A percentile compares a stretch with the other conserved stretches of the same genome.
Evolutionary conservation across 2,888 invertebrate genomes (phyloP).

Genomic region (Microctonus brassicae): DNA sequence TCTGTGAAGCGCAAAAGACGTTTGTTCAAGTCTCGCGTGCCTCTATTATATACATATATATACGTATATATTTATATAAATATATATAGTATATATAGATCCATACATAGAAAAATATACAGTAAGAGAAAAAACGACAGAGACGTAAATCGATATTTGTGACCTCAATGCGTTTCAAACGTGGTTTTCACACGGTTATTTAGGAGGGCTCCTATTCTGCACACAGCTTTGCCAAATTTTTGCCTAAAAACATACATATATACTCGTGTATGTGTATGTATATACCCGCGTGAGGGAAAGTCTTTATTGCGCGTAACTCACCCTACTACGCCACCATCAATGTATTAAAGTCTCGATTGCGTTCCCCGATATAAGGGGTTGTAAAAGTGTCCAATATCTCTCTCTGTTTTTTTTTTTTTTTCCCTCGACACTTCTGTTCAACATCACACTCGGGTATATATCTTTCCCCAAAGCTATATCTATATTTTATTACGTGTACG

Average conservation of each 20-base stretch:
- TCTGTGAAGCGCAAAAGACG: constrained; percentile 12
- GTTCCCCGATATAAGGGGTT: constrained; percentile 15
- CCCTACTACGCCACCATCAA: constrained; percentile 10
- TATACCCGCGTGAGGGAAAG: too few relatives aligned
- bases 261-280: too few relatives aligned
- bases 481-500: not conserved
- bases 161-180: constrained; percentile 37
- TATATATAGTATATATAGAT: not conserved
- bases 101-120: not conserved
- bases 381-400: constrained; percentile 31
- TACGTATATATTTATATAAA: not conserved
- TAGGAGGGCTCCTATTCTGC: constrained; percentile 12
- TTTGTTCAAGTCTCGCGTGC: not conserved
- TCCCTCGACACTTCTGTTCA: constrained; percentile 2
- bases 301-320: constrained; percentile 4
- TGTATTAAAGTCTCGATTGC: constrained; percentile 33
- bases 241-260: not conserved
- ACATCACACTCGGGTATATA: not conserved
- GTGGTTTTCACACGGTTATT: constrained; percentile 37
- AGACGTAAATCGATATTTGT: constrained; percentile 34
- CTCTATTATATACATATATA: not conserved
- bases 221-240: constrained; percentile 35
- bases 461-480: not conserved
- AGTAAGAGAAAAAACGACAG: constrained; percentile 9
- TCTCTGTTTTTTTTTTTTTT: not conserved